These are phyloP conservation scores for Polyploca ridens DNA, from an alignment of 2,888 invertebrate species.

Conservation along the genomic window DNA sequence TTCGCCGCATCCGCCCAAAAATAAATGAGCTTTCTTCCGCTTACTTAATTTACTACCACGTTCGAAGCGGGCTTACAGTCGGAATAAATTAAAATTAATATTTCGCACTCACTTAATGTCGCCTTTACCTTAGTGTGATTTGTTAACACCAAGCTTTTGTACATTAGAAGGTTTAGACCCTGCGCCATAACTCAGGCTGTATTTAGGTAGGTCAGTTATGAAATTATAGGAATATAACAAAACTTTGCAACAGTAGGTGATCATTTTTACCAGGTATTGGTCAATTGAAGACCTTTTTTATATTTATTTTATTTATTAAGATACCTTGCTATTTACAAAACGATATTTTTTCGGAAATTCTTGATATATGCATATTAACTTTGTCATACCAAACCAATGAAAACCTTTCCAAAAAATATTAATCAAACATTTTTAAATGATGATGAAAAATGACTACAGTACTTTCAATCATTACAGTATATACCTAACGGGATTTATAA, in stretches of 20 bases:
- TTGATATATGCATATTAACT: too few relatives aligned
- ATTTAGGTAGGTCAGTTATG: background rate
- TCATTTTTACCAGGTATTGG: too few relatives aligned
- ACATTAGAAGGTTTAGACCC: background rate
- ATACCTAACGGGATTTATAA: slow-evolving; percentile 2
- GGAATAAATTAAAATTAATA: slow-evolving; percentile 81
- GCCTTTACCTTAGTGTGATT: slow-evolving; percentile 63
- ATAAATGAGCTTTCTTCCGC: slow-evolving; percentile 84
- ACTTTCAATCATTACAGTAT: background rate
- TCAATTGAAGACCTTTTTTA: too few relatives aligned
- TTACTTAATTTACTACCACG: slow-evolving; percentile 80
- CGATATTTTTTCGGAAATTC: too few relatives aligned
- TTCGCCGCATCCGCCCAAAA: slow-evolving; percentile 82
- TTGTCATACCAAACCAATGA: too few relatives aligned
- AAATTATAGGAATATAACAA: background rate
- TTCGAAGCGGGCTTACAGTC: slow-evolving; percentile 67
- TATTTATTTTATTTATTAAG: too few relatives aligned
- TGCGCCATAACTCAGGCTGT: background rate
- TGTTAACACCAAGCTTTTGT: slow-evolving; percentile 63
- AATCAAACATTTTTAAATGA: too few relatives aligned
- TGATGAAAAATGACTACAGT: too few relatives aligned
- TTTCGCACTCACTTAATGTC: slow-evolving; percentile 63
- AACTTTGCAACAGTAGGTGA: too few relatives aligned
- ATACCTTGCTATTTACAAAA: too few relatives aligned
- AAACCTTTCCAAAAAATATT: too few relatives aligned